Evolutionary conservation across 2,888 invertebrate genomes (phyloP).

Genomic region (Sesia bembeciformis): DNA sequence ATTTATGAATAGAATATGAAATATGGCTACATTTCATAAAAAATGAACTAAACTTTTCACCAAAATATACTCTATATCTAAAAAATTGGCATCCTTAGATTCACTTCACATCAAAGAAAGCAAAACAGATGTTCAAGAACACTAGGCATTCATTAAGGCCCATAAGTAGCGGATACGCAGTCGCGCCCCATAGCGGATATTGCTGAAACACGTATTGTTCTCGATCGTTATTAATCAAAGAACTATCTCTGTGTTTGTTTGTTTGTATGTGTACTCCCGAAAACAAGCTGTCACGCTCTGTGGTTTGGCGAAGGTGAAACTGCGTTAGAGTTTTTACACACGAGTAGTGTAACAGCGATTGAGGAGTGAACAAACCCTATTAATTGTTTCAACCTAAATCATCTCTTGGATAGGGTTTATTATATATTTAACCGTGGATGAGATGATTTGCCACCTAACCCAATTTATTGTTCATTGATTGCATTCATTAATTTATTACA

Average conservation of each 20-base stretch:
- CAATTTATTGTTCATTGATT: no score
- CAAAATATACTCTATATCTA: no score
- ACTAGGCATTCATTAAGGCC: background rate
- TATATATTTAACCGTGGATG: no score
- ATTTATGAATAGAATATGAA: no score
- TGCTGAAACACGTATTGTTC: constrained; percentile 39
- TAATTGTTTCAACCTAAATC: no score
- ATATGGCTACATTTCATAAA: no score
- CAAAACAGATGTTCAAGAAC: constrained; percentile 18
- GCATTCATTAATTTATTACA: no score
- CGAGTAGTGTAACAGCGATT: background rate
- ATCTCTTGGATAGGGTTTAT: no score
- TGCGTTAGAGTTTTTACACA: background rate
- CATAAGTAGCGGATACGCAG: constrained; percentile 11
- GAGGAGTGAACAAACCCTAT: no score
- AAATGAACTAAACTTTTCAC: no score
- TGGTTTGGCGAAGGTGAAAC: constrained; percentile 9
- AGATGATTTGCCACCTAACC: no score
- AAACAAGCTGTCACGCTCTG: constrained; percentile 8
- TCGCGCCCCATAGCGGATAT: constrained; percentile 41
- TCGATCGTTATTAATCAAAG: constrained; percentile 32
- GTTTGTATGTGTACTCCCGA: constrained; percentile 5
- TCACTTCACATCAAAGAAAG: constrained; percentile 5
- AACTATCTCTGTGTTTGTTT: constrained; percentile 17
- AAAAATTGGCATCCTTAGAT: no score